Evolutionary conservation across 64 coral and sea anemone genomes (phyloP), one percentile per base, ranked within the genome.

Genomic region (Orbicella faveolata): DNA sequence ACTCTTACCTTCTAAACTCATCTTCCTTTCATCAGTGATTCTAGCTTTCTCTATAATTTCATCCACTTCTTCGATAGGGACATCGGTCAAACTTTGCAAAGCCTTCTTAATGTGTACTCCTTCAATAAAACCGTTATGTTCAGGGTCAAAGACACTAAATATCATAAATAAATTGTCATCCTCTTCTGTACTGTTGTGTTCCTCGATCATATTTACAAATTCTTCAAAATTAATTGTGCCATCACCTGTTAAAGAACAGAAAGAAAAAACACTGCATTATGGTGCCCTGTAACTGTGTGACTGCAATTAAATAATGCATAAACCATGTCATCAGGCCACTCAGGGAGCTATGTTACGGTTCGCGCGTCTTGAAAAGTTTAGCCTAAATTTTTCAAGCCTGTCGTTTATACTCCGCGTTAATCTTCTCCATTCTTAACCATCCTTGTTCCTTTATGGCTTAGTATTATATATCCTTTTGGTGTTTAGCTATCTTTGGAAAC

Each of bases 201-300:
- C 82, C 36, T 85, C 82, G 30, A 85, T 85, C 37, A 85, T 85
- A 68, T 69, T 85, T 0, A 85, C 82, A 72, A 85, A 85, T 85
- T 85, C 82, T 13, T 85, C 82, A 85, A 85, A 85, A 85, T 85
- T 85, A 39, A 85, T 85, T 51, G 82, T 85, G 3, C 82, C 82
- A 72, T 85, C 82, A 70, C 82, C 82, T 85, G 41, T 53, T 25
- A 19, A 12, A 37, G 62, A 85, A 84, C 7, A 41, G 25, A 52
- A 17, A 73, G 19, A 13, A 11, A 81, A 14, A 48, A 55, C 1
- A 15, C 55, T 59, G 13, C 10, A 59, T 59, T 14, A 59, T 13
- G 13, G 55, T 48, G 44, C 7, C 4, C 7, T 48, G 44, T 48
- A 48, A 48, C 44, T 0, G 5, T 0, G 5, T 4, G 4, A 48